A percentile compares a stretch with the other conserved stretches of the same genome.
Conservation (phyloP, 2,797 vertebrate genomes). For the Pseudochirops cupreus region DNA sequence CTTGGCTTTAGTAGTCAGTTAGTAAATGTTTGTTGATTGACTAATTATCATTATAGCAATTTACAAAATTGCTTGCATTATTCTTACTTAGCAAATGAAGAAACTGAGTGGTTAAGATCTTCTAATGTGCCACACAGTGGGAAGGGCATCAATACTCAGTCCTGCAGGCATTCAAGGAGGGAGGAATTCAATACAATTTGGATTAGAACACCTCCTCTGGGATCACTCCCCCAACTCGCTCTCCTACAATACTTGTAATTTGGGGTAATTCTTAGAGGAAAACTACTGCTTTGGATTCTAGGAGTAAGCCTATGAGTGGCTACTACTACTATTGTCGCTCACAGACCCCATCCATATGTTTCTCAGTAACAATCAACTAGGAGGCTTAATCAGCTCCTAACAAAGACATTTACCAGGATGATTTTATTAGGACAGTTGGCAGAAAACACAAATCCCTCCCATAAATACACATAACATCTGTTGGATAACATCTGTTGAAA, state of each 20-base stretch:
- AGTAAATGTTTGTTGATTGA: background rate
- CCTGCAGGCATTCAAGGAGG: background rate
- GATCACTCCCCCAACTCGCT: too few relatives aligned
- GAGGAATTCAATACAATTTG: background rate
- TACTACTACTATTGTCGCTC: background rate
- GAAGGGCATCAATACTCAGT: too few relatives aligned
- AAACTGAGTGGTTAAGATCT: too few relatives aligned
- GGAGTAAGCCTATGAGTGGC: background rate
- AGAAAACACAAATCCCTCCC: background rate
- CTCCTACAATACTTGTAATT: background rate
- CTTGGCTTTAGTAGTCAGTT: background rate
- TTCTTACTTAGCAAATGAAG: too few relatives aligned
- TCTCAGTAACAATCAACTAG: background rate
- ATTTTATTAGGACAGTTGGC: background rate
- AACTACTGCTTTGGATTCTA: background rate
- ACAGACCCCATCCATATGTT: background rate
- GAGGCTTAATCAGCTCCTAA: background rate
- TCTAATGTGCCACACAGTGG: too few relatives aligned
- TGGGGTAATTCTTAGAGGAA: background rate
- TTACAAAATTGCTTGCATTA: too few relatives aligned
- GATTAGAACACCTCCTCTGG: background rate
- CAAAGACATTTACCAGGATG: background rate
- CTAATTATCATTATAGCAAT: too few relatives aligned
- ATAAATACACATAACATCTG: background rate
- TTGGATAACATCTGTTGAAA: background rate